Percentiles rank a stretch among this genome's conserved stretches.
phyloP scores from a whole-genome alignment of 2,113 vertebrate genomes.

The Callorhinus ursinus region DNA sequence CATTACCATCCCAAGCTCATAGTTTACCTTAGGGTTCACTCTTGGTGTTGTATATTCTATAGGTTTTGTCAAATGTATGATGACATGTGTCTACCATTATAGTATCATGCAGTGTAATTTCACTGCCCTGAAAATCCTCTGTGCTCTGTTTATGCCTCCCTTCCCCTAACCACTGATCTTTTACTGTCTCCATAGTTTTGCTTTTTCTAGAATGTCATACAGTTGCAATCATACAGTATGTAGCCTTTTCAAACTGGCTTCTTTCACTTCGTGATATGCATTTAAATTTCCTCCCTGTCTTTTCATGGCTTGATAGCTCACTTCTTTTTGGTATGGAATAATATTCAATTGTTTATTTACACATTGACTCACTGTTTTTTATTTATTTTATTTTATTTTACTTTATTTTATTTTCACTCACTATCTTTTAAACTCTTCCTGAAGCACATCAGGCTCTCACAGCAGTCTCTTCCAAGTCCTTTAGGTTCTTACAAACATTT shows the following conservation, averaged over 20 bases:
- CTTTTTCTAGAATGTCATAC: background rate
- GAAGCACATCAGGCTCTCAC: background rate
- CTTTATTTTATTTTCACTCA: background rate
- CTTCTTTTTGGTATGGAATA: background rate
- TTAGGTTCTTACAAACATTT: background rate
- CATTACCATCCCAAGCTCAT: background rate
- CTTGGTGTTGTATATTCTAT: background rate
- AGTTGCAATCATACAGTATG: background rate
- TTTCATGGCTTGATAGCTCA: background rate
- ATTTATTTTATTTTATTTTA: background rate
- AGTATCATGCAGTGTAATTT: background rate
- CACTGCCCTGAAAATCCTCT: background rate
- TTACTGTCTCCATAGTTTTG: background rate
- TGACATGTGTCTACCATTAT: background rate
- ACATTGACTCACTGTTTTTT: slow-evolving; percentile 9
- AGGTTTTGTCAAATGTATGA: background rate
- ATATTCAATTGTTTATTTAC: background rate
- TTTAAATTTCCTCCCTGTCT: background rate
- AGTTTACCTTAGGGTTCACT: background rate
- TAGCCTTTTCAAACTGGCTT: background rate
- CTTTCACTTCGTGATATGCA: background rate
- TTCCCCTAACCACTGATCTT: background rate
- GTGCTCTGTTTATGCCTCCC: background rate
- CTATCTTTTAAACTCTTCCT: background rate
- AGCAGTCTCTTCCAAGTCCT: background rate